Base-by-base conservation (phyloP, 2,888 invertebrate species). In the Choristoneura rosaceana region DNA sequence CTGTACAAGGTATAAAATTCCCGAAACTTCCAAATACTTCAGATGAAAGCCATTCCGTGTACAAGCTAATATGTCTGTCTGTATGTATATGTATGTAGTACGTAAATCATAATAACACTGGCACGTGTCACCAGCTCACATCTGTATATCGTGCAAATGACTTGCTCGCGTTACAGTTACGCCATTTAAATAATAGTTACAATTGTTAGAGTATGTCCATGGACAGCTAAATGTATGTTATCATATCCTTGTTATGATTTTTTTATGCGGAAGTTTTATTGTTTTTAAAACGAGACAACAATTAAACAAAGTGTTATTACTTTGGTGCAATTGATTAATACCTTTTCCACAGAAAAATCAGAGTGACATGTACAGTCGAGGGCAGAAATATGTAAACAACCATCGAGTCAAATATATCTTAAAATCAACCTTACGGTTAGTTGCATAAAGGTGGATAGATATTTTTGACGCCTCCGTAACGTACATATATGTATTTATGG, bases 171-270 rank as follows among this genome's bases (percentile, higher is more conserved):
- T 61, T 61, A 61, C 43, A 15, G 17, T 52, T 17, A 17, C 52
- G 17, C 41, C 12, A 17, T 61, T 17, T 43, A 43, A 9, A 61
- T 15, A 4, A 38, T 55, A 55, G 25, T 25, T 55, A 25, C 12
- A 25, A 25, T 55, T 52, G 52, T 52, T 9, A 3, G 52, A 15
- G 52, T 52, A 9, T 4, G 8, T 52, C 9, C 12, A 7, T 17
- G 15, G 9, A 43, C 43, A 9, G 61, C 43, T 61, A 43, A 60
- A 61, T 61, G 17, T 43, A 61, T 61, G 61, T 61, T 25, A 38
- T 61, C 43, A 43, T 55, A 25, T 12, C 61, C 3, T 60, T 33
- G 15, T 61, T 5, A 5, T 17, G 17, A 17, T 15, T 15, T 15
- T 17, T 15, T 17, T 61, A 43, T 10, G 7, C 41, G 12, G 43